Percentiles rank a stretch among this genome's conserved stretches.
phyloP scores from a whole-genome alignment of 2,797 vertebrate genomes.

The Myotis daubentonii region DNA sequence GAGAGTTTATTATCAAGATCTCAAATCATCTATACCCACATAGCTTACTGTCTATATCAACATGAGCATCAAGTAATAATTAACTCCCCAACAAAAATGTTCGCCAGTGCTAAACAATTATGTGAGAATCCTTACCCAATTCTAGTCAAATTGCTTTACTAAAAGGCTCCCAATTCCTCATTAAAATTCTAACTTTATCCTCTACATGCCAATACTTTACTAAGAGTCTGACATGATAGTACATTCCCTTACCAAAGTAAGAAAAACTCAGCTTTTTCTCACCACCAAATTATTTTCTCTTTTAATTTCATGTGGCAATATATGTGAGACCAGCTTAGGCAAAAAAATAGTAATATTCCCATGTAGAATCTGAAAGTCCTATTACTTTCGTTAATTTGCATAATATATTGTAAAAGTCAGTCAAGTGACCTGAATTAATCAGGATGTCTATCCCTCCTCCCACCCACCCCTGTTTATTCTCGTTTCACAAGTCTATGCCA shows the following conservation, averaged over 20 bases:
- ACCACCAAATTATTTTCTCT: not conserved
- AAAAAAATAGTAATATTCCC: not conserved
- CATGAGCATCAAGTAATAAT: not conserved
- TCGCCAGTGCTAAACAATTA: not conserved
- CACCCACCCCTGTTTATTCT: not conserved
- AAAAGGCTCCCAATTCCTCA: not conserved
- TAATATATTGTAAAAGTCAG: not conserved
- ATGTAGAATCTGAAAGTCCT: not conserved
- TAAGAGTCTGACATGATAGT: not conserved
- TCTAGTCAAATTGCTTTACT: not conserved
- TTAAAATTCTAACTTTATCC: not conserved
- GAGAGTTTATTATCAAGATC: not conserved
- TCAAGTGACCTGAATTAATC: not conserved
- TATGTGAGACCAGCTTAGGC: not conserved
- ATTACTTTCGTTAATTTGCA: not conserved
- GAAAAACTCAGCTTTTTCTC: conserved; percentile 3
- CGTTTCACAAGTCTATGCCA: not conserved
- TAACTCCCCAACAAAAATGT: not conserved
- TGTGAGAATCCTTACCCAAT: not conserved
- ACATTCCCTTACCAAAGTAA: not conserved
- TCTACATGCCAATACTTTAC: not conserved
- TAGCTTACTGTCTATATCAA: not conserved
- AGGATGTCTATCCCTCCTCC: not conserved
- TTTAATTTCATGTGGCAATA: not conserved
- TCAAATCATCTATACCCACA: not conserved